These are phyloP conservation scores for Listronotus bonariensis DNA, from an alignment of 1,140 invertebrate species.

Conservation along the genomic window DNA sequence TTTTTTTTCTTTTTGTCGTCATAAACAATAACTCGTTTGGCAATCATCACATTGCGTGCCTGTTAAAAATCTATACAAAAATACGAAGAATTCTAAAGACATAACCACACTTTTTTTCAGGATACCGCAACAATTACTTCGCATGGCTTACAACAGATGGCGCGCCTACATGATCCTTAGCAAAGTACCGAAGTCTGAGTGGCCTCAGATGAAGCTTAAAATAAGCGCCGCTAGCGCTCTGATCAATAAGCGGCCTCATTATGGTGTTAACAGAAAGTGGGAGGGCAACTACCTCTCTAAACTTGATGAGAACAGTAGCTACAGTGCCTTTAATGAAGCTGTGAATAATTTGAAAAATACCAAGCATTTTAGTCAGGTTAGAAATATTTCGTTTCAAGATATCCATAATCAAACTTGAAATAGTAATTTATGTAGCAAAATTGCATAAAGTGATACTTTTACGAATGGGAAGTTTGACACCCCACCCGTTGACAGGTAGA, in stretches of 20 bases:
- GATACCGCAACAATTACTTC: constrained; percentile 23
- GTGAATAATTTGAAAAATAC: constrained; percentile 72
- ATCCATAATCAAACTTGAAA: too few species aligned
- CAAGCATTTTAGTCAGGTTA: constrained; percentile 68
- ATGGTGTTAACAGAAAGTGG: constrained; percentile 87
- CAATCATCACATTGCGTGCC: too few species aligned
- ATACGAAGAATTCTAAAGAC: too few species aligned
- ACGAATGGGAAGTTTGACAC: too few species aligned
- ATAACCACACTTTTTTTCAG: constrained; percentile 11
- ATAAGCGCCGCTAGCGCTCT: constrained; percentile 81
- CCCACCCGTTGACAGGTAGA: too few species aligned
- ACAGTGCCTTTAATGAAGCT: constrained; percentile 70
- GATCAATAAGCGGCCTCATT: constrained; percentile 73
- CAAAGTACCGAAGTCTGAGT: constrained; percentile 79
- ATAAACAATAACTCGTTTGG: too few species aligned
- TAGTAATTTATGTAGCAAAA: too few species aligned
- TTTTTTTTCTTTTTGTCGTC: too few species aligned
- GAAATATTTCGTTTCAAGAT: not conserved
- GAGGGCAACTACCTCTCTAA: constrained; percentile 87
- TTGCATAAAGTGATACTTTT: too few species aligned
- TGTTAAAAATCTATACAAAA: too few species aligned
- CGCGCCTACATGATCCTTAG: constrained; percentile 84
- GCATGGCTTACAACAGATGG: constrained; percentile 72
- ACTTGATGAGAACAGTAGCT: constrained; percentile 77
- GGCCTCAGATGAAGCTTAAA: constrained; percentile 82